phyloP scores from a whole-genome alignment of 2,113 vertebrate genomes.

The Todiramphus saurophagus region DNA sequence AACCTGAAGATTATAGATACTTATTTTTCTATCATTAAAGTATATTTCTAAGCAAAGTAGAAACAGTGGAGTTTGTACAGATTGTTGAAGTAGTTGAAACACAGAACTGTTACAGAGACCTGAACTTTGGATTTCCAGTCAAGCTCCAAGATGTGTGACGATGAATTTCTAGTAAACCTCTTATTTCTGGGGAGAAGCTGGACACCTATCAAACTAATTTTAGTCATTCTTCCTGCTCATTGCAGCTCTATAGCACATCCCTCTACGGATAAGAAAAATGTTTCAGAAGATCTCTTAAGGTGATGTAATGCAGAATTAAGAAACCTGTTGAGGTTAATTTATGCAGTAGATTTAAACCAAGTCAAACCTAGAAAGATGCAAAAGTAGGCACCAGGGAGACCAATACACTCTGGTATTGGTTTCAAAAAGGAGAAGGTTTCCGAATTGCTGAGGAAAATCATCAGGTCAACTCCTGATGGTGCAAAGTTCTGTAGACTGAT shows the following conservation, averaged over 20 bases:
- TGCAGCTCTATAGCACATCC: neutral
- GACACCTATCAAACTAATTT: neutral
- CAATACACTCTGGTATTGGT: neutral
- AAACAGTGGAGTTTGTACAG: neutral
- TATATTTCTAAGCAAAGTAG: neutral
- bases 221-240: neutral
- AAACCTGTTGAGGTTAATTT: neutral
- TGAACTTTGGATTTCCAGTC: neutral
- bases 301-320: neutral
- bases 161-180: neutral
- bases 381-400: neutral
- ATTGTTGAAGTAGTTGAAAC: neutral
- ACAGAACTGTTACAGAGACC: neutral
- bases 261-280: neutral
- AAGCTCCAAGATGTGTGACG: neutral
- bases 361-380: neutral
- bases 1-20: neutral
- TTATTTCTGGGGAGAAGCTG: neutral
- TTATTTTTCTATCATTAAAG: neutral
- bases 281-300: neutral
- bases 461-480: neutral
- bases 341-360: neutral
- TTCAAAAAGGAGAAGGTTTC: neutral
- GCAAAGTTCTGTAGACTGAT: neutral
- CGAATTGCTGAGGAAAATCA: neutral